phyloP scores from a whole-genome alignment of 2,888 invertebrate species.

The Drosophila kambysellisi region DNA sequence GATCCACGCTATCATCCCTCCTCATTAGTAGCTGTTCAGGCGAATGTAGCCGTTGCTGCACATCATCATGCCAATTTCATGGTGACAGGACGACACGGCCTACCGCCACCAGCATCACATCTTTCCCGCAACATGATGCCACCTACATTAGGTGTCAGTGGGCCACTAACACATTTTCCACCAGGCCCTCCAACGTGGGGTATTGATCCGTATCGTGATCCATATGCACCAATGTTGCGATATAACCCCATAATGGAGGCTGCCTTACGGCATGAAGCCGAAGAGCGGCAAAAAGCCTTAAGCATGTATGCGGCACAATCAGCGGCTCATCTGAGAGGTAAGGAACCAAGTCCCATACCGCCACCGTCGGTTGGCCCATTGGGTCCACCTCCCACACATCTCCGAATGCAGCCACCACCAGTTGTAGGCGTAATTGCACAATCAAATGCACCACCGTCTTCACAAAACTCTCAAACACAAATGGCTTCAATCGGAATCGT shows the following conservation, averaged over 20 bases:
- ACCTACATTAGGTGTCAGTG: conserved; percentile 85
- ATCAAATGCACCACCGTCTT: conserved; percentile 28
- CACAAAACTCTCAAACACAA: conserved; percentile 44
- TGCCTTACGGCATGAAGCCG: conserved; percentile 91
- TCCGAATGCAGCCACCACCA: conserved; percentile 81
- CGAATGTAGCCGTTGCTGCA: conserved; percentile 83
- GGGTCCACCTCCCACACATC: conserved; percentile 81
- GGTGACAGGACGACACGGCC: conserved; percentile 84
- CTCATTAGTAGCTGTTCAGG: conserved; percentile 83
- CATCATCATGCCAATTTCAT: conserved; percentile 86
- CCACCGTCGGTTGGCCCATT: conserved; percentile 79
- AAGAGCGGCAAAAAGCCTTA: conserved; percentile 91
- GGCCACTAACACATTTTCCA: conserved; percentile 87
- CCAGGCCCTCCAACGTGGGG: conserved; percentile 87
- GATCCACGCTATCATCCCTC: conserved; percentile 87
- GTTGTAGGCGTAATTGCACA: conserved; percentile 31
- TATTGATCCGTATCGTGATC: conserved; percentile 89
- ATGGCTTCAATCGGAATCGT: conserved; percentile 40
- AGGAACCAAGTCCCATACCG: conserved; percentile 85
- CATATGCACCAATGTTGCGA: conserved; percentile 89
- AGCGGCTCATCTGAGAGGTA: conserved; percentile 83
- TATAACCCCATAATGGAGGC: conserved; percentile 93
- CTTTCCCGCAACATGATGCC: conserved; percentile 86
- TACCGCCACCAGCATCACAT: conserved; percentile 86
- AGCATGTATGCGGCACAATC: conserved; percentile 89